Evolutionary conservation across 92 coral and sea anemone genomes (phyloP).

Genomic region (Porites rus): DNA sequence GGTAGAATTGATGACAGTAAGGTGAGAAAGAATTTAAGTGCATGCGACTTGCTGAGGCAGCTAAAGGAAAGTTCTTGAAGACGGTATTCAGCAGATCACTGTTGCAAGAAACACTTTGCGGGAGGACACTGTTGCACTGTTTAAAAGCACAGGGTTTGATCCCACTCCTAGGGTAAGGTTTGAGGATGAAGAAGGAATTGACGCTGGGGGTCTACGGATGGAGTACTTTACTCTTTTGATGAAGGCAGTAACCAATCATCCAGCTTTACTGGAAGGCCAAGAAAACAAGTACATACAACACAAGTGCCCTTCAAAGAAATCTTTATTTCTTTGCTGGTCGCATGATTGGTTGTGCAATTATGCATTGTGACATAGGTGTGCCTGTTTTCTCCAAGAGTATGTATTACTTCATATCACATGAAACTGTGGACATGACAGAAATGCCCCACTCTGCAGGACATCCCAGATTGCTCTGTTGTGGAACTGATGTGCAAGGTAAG

Average conservation of each 20-base stretch:
- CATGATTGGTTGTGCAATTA: slow-evolving; percentile 22
- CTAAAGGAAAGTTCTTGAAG: slow-evolving; percentile 9
- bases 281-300: slow-evolving; percentile 53
- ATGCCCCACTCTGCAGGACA: slow-evolving; percentile 24
- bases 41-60: slow-evolving; percentile 21
- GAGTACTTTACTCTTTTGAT: slow-evolving; percentile 63
- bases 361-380: slow-evolving; percentile 24
- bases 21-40: neutral
- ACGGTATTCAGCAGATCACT: slow-evolving; percentile 24
- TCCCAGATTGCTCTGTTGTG: slow-evolving; percentile 12
- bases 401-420: slow-evolving; percentile 26
- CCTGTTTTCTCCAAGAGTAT: slow-evolving; percentile 30
- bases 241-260: neutral
- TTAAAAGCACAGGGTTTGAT: slow-evolving; percentile 27
- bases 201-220: slow-evolving; percentile 63
- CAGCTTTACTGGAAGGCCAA: slow-evolving; percentile 61
- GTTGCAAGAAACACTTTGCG: slow-evolving; percentile 26
- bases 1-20: slow-evolving; percentile 18
- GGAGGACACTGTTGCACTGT: slow-evolving; percentile 32
- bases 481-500: slow-evolving; percentile 27
- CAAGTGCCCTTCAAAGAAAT: slow-evolving; percentile 48
- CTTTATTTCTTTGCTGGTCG: slow-evolving; percentile 24
- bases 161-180: slow-evolving; percentile 32
- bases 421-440: slow-evolving; percentile 28
- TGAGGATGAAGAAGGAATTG: slow-evolving; percentile 68